Evolutionary conservation across 2,113 vertebrate species (phyloP).

Genomic region (Ptilonorhynchus violaceus): DNA sequence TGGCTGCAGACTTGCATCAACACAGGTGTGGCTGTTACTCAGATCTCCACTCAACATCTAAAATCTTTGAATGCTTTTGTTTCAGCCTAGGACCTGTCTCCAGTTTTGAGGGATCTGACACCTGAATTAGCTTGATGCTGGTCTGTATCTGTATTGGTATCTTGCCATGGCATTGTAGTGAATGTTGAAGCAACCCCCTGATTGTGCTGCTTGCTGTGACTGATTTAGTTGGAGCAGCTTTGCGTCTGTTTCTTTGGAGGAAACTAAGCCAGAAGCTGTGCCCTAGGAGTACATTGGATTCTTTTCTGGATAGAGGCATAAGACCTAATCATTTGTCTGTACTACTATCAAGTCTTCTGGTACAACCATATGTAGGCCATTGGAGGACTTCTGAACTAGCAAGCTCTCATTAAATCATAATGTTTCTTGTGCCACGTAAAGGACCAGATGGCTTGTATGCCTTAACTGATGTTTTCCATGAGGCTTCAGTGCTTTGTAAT

Average conservation of each 20-base stretch:
- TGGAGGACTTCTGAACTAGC: neutral
- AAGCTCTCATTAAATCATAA: neutral
- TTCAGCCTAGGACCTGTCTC: neutral
- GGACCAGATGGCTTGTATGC: neutral
- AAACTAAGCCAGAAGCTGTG: neutral
- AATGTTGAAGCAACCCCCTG: neutral
- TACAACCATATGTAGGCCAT: rapidly evolving
- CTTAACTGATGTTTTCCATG: neutral
- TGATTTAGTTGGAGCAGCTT: neutral
- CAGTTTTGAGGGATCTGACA: neutral
- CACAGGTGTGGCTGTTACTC: neutral
- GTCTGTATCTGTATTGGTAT: neutral
- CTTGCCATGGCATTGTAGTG: neutral
- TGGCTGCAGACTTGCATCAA: neutral
- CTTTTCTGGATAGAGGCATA: neutral
- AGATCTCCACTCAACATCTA: neutral
- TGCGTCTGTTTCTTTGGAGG: neutral
- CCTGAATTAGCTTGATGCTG: neutral
- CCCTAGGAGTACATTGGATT: neutral
- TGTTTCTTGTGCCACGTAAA: neutral
- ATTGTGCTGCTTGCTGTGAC: neutral
- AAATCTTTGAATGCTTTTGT: neutral
- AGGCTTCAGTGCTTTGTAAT: neutral
- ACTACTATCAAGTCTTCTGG: neutral
- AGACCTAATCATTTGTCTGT: neutral